phyloP scores from a whole-genome alignment of 2,888 invertebrate species.

The Herminia tarsipennalis region DNA sequence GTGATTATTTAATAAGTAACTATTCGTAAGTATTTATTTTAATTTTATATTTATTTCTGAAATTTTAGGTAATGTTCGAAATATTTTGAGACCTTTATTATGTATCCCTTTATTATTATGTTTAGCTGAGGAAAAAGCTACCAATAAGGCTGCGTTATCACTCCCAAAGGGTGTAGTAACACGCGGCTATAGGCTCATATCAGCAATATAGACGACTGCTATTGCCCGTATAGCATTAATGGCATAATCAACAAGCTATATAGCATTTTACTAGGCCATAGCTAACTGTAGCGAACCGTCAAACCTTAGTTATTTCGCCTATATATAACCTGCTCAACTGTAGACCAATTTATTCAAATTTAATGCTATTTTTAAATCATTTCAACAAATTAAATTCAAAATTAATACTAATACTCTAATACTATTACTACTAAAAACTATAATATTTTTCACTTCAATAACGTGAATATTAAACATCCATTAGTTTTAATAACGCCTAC shows the following conservation, averaged over 20 bases:
- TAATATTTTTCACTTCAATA: too few relatives aligned
- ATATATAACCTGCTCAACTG: too few relatives aligned
- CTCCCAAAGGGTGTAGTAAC: background rate
- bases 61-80: too few relatives aligned
- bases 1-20: constrained; percentile 65
- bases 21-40: constrained; percentile 54
- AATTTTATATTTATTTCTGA: constrained; percentile 11
- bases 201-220: background rate
- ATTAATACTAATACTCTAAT: too few relatives aligned
- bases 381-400: too few relatives aligned
- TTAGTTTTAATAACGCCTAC: too few relatives aligned
- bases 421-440: too few relatives aligned
- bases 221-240: background rate
- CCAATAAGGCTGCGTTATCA: constrained; percentile 3
- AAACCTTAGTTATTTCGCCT: background rate
- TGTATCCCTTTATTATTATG: background rate
- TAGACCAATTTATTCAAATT: too few relatives aligned
- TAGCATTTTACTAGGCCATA: background rate
- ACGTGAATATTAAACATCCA: too few relatives aligned
- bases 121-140: constrained; percentile 4
- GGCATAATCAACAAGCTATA: background rate
- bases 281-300: background rate
- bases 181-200: background rate
- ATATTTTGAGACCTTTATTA: too few relatives aligned
- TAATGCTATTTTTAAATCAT: too few relatives aligned